Evolutionary conservation across 1,140 invertebrate species (phyloP).

Genomic region (Lethrus apterus): DNA sequence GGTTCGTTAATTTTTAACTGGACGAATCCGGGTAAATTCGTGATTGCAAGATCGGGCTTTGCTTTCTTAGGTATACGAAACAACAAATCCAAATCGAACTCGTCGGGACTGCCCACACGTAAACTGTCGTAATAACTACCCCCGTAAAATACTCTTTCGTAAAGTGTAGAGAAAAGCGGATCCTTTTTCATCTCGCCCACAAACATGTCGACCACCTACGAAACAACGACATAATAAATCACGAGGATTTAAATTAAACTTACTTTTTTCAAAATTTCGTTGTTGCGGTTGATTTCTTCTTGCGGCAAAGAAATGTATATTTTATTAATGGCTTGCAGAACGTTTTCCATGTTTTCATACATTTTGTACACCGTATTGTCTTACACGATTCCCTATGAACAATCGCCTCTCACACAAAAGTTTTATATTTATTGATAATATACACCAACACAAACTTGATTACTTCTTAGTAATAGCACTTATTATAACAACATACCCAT

Average conservation of each 20-base stretch:
- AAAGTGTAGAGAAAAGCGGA: conserved; percentile 25
- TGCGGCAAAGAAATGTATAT: conserved; percentile 4
- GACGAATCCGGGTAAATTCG: conserved; percentile 24
- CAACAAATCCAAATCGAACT: conserved; percentile 45
- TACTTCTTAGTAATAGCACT: too few relatives aligned
- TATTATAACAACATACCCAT: too few relatives aligned
- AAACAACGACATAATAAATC: not conserved
- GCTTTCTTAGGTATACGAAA: conserved; percentile 21
- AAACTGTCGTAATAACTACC: conserved; percentile 50
- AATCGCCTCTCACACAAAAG: too few relatives aligned
- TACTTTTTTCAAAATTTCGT: conserved; percentile 6
- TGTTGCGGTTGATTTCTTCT: conserved; percentile 1
- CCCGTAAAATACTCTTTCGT: conserved; percentile 40
- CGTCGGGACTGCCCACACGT: conserved; percentile 45
- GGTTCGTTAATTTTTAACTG: not conserved
- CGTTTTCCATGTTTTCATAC: too few relatives aligned
- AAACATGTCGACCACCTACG: not conserved
- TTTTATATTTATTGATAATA: too few relatives aligned
- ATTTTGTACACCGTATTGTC: too few relatives aligned
- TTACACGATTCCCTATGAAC: too few relatives aligned
- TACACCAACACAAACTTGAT: too few relatives aligned
- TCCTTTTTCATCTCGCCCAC: conserved; percentile 6
- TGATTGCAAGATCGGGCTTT: conserved; percentile 16
- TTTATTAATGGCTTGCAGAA: conserved; percentile 2
- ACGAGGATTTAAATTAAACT: not conserved